Evolutionary conservation across 1,140 invertebrate species (phyloP).

Genomic region (Steinernema feltiae): DNA sequence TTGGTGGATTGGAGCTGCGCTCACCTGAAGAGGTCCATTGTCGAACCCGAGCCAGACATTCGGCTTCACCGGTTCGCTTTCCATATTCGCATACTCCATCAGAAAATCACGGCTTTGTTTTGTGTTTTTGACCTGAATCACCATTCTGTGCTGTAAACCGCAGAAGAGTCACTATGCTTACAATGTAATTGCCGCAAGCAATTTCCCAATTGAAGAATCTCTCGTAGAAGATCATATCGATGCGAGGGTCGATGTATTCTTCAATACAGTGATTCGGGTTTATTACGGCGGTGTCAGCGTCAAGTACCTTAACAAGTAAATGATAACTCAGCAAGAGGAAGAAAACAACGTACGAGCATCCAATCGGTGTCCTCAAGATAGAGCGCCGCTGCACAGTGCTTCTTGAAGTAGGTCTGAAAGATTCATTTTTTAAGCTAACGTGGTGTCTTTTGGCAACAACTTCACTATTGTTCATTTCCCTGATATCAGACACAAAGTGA

Average conservation of each 20-base stretch:
- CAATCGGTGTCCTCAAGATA: slow-evolving; percentile 49
- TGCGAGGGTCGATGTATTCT: slow-evolving; percentile 35
- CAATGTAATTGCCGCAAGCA: slow-evolving; percentile 44
- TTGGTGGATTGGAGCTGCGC: too few relatives aligned
- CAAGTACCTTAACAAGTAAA: not conserved
- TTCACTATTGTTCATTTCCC: too few relatives aligned
- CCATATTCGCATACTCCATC: slow-evolving; percentile 42
- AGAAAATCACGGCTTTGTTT: slow-evolving; percentile 39
- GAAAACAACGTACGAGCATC: slow-evolving; percentile 35
- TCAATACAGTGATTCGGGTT: slow-evolving; percentile 48
- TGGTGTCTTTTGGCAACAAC: too few relatives aligned
- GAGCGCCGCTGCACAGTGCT: slow-evolving; percentile 53
- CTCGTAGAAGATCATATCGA: slow-evolving; percentile 48
- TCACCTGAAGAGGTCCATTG: slow-evolving; percentile 44
- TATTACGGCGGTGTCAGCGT: slow-evolving; percentile 32
- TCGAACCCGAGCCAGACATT: slow-evolving; percentile 42
- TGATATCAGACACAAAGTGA: too few relatives aligned
- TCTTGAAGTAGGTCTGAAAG: slow-evolving; percentile 55
- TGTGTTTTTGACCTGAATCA: slow-evolving; percentile 31
- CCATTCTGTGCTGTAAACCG: not conserved
- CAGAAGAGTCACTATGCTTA: not conserved
- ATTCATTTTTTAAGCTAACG: too few relatives aligned
- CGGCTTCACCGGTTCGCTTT: slow-evolving; percentile 33
- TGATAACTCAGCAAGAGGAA: not conserved
- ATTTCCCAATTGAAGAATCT: slow-evolving; percentile 51